Conservation (phyloP, 2,113 vertebrate species). For the Boleophthalmus pectinirostris region DNA sequence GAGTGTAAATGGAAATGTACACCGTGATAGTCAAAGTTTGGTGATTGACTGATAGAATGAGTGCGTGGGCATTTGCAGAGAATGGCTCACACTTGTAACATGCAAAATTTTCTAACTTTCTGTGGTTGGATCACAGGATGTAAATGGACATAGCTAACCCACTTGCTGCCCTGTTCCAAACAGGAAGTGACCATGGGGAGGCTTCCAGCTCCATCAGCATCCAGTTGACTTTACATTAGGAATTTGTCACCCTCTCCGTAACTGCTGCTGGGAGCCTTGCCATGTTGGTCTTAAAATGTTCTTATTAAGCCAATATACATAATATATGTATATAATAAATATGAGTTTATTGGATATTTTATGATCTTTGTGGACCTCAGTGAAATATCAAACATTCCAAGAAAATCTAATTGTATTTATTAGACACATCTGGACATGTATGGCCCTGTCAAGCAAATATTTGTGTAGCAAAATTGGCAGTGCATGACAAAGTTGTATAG, state of each 20-base stretch:
- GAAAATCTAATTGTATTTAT: slow-evolving; percentile 10
- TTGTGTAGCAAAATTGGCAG: slow-evolving; percentile 20
- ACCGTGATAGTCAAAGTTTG: not conserved
- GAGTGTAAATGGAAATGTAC: slow-evolving; percentile 14
- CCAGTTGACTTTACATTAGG: too few relatives aligned
- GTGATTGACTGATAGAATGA: slow-evolving; percentile 8
- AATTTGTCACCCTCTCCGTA: too few relatives aligned
- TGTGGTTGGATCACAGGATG: slow-evolving; percentile 22
- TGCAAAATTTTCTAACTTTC: slow-evolving; percentile 39
- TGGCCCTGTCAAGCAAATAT: slow-evolving; percentile 20
- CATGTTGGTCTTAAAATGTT: too few relatives aligned
- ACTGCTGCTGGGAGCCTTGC: too few relatives aligned
- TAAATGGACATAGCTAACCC: too few relatives aligned
- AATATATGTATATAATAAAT: too few relatives aligned
- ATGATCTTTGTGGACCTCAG: slow-evolving; percentile 27
- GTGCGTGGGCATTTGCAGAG: slow-evolving; percentile 8
- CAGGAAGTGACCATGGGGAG: too few relatives aligned
- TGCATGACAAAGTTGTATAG: slow-evolving; percentile 14
- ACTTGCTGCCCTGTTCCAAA: too few relatives aligned
- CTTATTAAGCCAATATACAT: too few relatives aligned
- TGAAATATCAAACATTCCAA: slow-evolving; percentile 34
- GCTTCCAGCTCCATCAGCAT: too few relatives aligned
- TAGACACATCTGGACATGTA: not conserved
- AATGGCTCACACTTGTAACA: not conserved
- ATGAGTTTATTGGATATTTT: slow-evolving; percentile 7